A percentile compares a stretch with the other conserved stretches of the same genome.
Evolutionary conservation across 92 coral and sea anemone genomes (phyloP).

Genomic region (Epizoanthus scotinus): DNA sequence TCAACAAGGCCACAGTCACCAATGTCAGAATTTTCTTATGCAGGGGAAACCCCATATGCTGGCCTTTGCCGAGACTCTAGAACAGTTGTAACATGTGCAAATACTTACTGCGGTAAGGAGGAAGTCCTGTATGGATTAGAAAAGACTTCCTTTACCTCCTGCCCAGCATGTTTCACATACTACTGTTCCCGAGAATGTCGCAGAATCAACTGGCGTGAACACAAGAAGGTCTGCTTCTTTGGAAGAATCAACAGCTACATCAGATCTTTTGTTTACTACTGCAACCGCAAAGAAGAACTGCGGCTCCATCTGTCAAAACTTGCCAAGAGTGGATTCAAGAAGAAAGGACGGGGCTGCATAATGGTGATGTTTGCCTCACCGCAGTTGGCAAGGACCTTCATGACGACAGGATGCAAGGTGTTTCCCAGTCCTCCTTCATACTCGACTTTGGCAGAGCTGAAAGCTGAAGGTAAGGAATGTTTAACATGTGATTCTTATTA

Average conservation of each 20-base stretch:
- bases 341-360: slow-evolving; percentile 90
- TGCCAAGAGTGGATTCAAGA: slow-evolving; percentile 80
- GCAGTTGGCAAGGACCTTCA: slow-evolving; percentile 87
- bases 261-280: slow-evolving; percentile 83
- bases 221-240: slow-evolving; percentile 92
- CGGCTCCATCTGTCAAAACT: slow-evolving; percentile 82
- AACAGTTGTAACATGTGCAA: slow-evolving; percentile 74
- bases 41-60: slow-evolving; percentile 76
- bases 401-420: slow-evolving; percentile 90
- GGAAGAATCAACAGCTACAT: slow-evolving; percentile 97
- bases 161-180: slow-evolving; percentile 95
- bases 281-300: slow-evolving; percentile 86
- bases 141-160: slow-evolving; percentile 90
- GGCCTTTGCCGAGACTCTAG: slow-evolving; percentile 56
- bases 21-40: slow-evolving; percentile 89
- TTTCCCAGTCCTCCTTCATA: slow-evolving; percentile 95
- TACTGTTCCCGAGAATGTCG: slow-evolving; percentile 91
- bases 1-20: slow-evolving; percentile 85
- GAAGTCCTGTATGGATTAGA: slow-evolving; percentile 77
- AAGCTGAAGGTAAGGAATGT: slow-evolving; percentile 51
- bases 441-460: slow-evolving; percentile 69
- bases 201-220: slow-evolving; percentile 93
- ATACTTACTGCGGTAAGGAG: slow-evolving; percentile 71
- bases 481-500: background rate
- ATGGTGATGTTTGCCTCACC: slow-evolving; percentile 93